phyloP scores from a whole-genome alignment of 1,140 invertebrate species.

The Diachasmimorpha longicaudata region DNA sequence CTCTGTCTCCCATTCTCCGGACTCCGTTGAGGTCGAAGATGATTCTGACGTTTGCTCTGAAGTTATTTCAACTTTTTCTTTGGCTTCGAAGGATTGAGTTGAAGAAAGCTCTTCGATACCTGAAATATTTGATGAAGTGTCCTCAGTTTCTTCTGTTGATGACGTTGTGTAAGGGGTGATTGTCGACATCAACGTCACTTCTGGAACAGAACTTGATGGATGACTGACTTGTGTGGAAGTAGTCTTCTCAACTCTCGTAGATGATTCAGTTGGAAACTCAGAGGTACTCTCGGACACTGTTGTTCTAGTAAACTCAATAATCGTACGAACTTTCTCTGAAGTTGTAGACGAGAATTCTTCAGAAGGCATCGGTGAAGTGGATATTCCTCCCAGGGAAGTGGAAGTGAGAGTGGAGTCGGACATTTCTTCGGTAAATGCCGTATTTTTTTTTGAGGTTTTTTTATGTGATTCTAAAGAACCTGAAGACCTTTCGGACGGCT shows the following conservation, averaged over 20 bases:
- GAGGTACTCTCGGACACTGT: not conserved
- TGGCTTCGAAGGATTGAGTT: not conserved
- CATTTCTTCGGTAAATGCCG: too few relatives aligned
- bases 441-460: too few relatives aligned
- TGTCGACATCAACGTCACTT: not conserved
- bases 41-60: not conserved
- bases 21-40: not conserved
- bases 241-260: not conserved
- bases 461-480: too few relatives aligned
- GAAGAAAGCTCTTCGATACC: not conserved
- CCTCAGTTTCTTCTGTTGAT: not conserved
- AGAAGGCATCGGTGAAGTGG: too few relatives aligned
- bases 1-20: not conserved
- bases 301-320: slow-evolving; percentile 9
- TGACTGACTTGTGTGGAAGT: not conserved
- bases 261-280: not conserved
- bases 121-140: not conserved
- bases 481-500: too few relatives aligned
- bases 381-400: too few relatives aligned
- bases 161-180: not conserved
- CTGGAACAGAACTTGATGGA: not conserved
- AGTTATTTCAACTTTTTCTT: not conserved
- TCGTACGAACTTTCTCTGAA: not conserved
- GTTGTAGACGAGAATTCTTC: too few relatives aligned
- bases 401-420: too few relatives aligned